Percentiles rank a stretch among this genome's conserved stretches.
Evolutionary conservation across 2,888 invertebrate species (phyloP).

Genomic region (Doris montereyensis): DNA sequence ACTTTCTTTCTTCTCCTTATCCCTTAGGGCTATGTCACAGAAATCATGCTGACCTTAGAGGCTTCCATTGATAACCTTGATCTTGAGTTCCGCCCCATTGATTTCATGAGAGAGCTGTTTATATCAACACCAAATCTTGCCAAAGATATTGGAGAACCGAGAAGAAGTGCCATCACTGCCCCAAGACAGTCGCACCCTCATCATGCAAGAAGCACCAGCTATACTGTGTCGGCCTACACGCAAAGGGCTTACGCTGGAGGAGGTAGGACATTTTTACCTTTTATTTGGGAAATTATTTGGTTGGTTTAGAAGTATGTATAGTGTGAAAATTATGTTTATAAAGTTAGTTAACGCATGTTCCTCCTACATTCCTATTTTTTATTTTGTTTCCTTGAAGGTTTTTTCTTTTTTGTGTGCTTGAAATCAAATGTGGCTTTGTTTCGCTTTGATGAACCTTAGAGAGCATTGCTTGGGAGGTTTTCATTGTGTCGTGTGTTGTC

Average conservation of each 20-base stretch:
- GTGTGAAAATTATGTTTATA: too few relatives aligned
- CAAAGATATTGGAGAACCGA: slow-evolving; percentile 57
- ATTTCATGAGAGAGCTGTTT: slow-evolving; percentile 91
- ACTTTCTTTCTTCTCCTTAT: too few relatives aligned
- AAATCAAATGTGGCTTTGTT: too few relatives aligned
- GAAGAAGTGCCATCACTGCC: slow-evolving; percentile 64
- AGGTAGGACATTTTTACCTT: slow-evolving; percentile 47
- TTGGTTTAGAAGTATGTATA: too few relatives aligned
- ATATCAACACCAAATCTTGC: slow-evolving; percentile 93
- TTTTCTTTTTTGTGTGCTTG: too few relatives aligned
- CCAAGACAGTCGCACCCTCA: slow-evolving; percentile 76
- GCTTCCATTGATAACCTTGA: slow-evolving; percentile 92
- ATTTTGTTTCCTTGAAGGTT: too few relatives aligned
- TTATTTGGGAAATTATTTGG: too few relatives aligned
- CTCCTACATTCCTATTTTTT: too few relatives aligned
- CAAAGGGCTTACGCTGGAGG: slow-evolving; percentile 74
- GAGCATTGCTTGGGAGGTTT: too few relatives aligned
- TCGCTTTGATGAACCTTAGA: too few relatives aligned
- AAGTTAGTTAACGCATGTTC: too few relatives aligned
- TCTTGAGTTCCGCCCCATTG: slow-evolving; percentile 83
- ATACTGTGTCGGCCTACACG: slow-evolving; percentile 84
- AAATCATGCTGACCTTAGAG: slow-evolving; percentile 93
- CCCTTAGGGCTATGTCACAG: slow-evolving; percentile 94
- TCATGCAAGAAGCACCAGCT: slow-evolving; percentile 92
- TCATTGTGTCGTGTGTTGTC: too few relatives aligned